Evolutionary conservation across 2,888 invertebrate genomes (phyloP), one percentile per base, ranked within the genome.

Genomic region (Melinaea marsaeus): DNA sequence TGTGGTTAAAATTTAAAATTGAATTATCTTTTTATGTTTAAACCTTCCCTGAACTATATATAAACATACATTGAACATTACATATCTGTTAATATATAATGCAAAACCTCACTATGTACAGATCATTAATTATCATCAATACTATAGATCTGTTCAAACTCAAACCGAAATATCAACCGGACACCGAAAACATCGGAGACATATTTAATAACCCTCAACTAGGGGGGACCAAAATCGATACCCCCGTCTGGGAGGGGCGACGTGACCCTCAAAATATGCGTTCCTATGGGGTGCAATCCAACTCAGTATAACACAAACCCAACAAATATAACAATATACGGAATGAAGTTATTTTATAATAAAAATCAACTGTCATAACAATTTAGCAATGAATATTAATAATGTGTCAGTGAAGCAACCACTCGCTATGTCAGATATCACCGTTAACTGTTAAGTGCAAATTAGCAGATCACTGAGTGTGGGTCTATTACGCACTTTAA

Each of bases 191-290:
- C 61, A 57, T 34, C 55, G 77, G 72, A 81, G 79, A 77, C 83
- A 83, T 86, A 85, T 86, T 86, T 84, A 86, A 86, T 86, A 86
- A 84, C 79, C 78, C 81, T 80, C 77, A 72, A 79, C 76, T 75
- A 79, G 82, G 80, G 81, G 81, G 72, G 72, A 75, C 81, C 81
- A 84, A 85, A 86, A 87, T 88, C 87, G 79, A 88, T 88, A 86
- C 75, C 55, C 66, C 75, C 75, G 87, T 88, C 87, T 88, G 86
- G 82, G 82, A 85, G 86, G 86, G 85, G 77, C 75, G 71, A 75
- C 68, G 66, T 72, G 72, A 73, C 69, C 72, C 66, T 78, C 79
- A 74, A 76, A 79, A 79, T 77, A 81, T 81, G 80, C 83, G 82
- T 84, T 79, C 76, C 75, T 79, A 73, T 67, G 61, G 66, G 64